A percentile compares a stretch with the other conserved stretches of the same genome.
phyloP scores from a whole-genome alignment of 2,888 invertebrate genomes.

The Archips xylosteana region DNA sequence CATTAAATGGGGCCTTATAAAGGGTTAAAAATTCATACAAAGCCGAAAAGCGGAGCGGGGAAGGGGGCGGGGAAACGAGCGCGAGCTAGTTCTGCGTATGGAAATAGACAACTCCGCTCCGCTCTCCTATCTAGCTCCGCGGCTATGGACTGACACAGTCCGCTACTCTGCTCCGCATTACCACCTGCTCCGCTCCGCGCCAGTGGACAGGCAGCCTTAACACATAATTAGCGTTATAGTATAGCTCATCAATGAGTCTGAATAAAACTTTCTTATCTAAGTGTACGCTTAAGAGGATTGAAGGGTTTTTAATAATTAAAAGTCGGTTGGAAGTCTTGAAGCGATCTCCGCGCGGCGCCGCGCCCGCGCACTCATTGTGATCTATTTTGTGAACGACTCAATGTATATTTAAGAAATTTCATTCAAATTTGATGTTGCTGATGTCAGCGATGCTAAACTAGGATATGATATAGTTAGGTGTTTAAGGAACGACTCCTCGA shows the following conservation, averaged over 20 bases:
- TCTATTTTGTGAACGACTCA: constrained; percentile 24
- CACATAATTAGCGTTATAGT: neutral
- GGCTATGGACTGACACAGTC: too few relatives aligned
- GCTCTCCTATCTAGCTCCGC: too few relatives aligned
- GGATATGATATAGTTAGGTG: neutral
- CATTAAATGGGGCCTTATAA: too few relatives aligned
- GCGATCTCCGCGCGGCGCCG: neutral
- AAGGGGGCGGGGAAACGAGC: too few relatives aligned
- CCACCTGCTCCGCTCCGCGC: too few relatives aligned
- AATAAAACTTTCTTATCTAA: neutral
- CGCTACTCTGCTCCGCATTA: too few relatives aligned
- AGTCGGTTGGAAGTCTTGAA: constrained; percentile 17
- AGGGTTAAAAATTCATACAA: too few relatives aligned
- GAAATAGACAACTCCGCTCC: too few relatives aligned
- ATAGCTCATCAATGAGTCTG: neutral
- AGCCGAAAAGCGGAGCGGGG: too few relatives aligned
- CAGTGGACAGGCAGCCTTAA: neutral
- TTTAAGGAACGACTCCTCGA: neutral
- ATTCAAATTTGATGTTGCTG: neutral
- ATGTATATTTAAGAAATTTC: constrained; percentile 21
- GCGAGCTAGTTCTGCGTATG: too few relatives aligned
- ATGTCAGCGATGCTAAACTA: neutral
- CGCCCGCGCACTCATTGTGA: constrained; percentile 14
- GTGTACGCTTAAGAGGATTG: neutral
- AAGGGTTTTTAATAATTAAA: neutral